Evolutionary conservation across 2,113 vertebrate species (phyloP).

Genomic region (Entelurus aequoreus): DNA sequence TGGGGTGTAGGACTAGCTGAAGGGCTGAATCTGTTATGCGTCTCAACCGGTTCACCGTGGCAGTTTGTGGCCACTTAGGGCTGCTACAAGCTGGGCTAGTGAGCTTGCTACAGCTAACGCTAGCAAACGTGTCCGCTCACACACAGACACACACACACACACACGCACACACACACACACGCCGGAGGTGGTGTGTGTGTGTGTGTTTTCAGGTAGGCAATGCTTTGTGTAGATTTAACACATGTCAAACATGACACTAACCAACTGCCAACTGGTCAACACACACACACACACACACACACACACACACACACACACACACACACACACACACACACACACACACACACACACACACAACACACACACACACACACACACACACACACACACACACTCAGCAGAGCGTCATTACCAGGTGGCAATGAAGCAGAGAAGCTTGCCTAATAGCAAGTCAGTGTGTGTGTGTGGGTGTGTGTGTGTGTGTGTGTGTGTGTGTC

Average conservation of each 20-base stretch:
- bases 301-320: too few species aligned
- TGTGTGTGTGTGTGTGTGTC: conserved; percentile 20
- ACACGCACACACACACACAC: not conserved
- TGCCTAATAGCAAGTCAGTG: conserved; percentile 91
- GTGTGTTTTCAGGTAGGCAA: too few species aligned
- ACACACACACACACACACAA: conserved; percentile 22
- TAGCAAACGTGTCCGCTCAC: not conserved
- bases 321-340: conserved; percentile 7
- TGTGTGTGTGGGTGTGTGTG: conserved; percentile 8
- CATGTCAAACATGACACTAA: conserved; percentile 39
- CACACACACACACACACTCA: conserved; percentile 14
- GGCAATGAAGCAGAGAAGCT: conserved; percentile 96
- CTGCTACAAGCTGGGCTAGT: too few species aligned
- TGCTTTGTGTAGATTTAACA: too few species aligned
- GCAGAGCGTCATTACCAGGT: conserved; percentile 54
- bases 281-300: conserved; percentile 13
- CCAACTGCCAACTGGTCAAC: conserved; percentile 47
- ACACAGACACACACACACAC: not conserved
- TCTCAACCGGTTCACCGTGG: too few species aligned
- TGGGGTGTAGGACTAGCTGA: too few species aligned
- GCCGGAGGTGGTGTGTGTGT: too few species aligned
- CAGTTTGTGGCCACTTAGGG: too few species aligned
- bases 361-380: conserved; percentile 21
- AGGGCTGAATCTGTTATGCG: too few species aligned
- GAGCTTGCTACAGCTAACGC: not conserved